These are phyloP conservation scores for Operophtera brumata DNA, from an alignment of 2,888 invertebrate genomes.

Conservation along the genomic window DNA sequence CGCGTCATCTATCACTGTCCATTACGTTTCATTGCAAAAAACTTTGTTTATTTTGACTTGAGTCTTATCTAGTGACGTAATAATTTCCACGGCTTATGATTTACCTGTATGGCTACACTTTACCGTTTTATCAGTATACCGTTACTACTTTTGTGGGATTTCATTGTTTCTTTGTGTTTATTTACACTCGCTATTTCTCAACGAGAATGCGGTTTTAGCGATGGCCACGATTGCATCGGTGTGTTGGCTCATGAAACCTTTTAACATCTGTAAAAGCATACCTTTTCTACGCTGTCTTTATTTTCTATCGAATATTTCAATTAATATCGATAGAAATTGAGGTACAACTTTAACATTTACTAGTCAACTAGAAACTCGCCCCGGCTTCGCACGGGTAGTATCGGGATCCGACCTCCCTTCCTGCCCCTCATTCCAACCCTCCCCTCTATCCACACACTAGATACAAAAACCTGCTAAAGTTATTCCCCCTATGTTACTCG, in stretches of 20 bases:
- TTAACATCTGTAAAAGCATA: conserved; percentile 31
- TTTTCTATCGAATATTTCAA: conserved; percentile 12
- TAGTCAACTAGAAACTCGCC: no score
- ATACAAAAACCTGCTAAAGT: no score
- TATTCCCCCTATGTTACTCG: no score
- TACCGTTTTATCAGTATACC: conserved; percentile 37
- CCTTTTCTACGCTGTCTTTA: conserved; percentile 28
- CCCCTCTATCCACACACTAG: no score
- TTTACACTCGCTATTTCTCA: conserved; percentile 45
- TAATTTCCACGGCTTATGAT: conserved; percentile 30
- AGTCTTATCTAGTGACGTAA: conserved; percentile 35
- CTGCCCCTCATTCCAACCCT: no score
- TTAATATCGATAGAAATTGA: conserved; percentile 2
- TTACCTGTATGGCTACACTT: conserved; percentile 29
- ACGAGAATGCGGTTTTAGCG: conserved; percentile 42
- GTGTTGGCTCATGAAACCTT: conserved; percentile 29
- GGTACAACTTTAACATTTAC: conserved; percentile 22
- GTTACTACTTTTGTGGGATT: conserved; percentile 38
- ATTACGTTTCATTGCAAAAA: conserved; percentile 29
- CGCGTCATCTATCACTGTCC: conserved; percentile 17
- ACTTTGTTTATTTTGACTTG: conserved; percentile 32
- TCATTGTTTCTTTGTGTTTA: conserved; percentile 45
- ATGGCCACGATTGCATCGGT: conserved; percentile 38
- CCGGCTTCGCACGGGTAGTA: no score
- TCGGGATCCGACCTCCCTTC: no score